Base-by-base conservation (phyloP, 2,797 vertebrate genomes). In the Pseudochromis fuscus region DNA sequence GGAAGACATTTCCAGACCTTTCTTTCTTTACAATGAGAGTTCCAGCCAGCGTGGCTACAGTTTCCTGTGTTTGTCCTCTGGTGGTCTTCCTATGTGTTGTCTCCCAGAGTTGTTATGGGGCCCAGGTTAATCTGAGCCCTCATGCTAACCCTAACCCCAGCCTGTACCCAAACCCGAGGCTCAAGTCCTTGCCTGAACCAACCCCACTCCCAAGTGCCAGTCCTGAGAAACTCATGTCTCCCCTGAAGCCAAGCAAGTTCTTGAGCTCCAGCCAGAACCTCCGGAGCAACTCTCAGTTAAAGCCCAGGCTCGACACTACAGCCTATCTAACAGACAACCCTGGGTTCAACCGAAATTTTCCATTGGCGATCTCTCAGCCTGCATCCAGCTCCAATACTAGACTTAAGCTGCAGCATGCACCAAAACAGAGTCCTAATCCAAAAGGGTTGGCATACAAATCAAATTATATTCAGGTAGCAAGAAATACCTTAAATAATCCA, bases 51-150 rank as follows among this genome's bases (percentile, higher is more conserved):
- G 44, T 49, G 45, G 67, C 85, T 76, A 94, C 44, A 77, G 30
- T 58, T 55, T 77, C 91, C 94, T 94, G 93, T 90, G 93, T 97
- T 92, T 95, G 94, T 81, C 94, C 95, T 93, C 92, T 96, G 88
- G 93, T 96, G 60, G 93, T 96, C 87, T 95, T 95, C 94, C 95
- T 98, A 84, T 96, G 95, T 91, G 94, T 96, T 81, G 92, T 96
- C 85, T 92, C 95, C 81, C 94, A 94, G 88, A 94, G 94, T 89
- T 95, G 94, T 91, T 92, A 94, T 72, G 95, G 95, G 91, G 92
- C 93, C 85, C 61, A 33, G 60, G 57, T 65, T 49, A 42, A 61
- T 72, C 33, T 63, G 64, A 82, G 61, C 62, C 72, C 72, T 28
- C 28, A 61, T 5, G 16, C 24, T 38, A 61, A 57, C 24, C 64